phyloP scores from a whole-genome alignment of 2,888 invertebrate species.

The Dexiosoma caninum region DNA sequence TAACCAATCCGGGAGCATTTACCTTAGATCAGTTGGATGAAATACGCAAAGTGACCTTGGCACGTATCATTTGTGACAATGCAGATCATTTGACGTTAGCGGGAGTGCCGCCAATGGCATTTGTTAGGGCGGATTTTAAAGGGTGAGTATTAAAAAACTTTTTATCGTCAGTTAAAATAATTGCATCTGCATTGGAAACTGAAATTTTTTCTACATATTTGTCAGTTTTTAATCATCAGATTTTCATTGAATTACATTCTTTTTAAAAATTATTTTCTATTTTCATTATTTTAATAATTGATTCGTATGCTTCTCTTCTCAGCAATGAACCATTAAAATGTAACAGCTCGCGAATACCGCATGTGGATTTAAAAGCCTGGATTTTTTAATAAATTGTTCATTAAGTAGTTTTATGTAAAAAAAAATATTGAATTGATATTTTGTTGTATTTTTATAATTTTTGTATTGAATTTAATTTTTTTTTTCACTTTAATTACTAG shows the following conservation, averaged over 20 bases:
- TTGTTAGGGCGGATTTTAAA: constrained; percentile 80
- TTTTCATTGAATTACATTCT: no score
- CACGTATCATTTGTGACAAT: constrained; percentile 86
- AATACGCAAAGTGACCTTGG: constrained; percentile 83
- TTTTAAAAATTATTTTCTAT: not conserved
- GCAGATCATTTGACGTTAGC: constrained; percentile 82
- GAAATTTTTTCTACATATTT: no score
- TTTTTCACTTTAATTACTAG: no score
- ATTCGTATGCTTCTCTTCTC: constrained; percentile 68
- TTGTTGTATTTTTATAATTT: no score
- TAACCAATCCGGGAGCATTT: constrained; percentile 84
- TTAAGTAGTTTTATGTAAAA: no score
- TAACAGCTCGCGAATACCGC: constrained; percentile 80
- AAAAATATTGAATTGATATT: no score
- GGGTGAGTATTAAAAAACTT: constrained; percentile 78
- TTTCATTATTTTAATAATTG: not conserved
- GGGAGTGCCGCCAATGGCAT: constrained; percentile 81
- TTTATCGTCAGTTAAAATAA: no score
- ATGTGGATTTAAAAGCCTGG: constrained; percentile 83
- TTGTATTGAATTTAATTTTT: no score
- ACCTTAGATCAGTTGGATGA: constrained; percentile 82
- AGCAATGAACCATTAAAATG: constrained; percentile 85
- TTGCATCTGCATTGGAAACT: no score
- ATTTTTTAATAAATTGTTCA: constrained; percentile 73
- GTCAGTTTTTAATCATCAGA: no score